These are phyloP conservation scores for Furcifer pardalis DNA, from an alignment of 2,797 vertebrate genomes.

Conservation along the genomic window DNA sequence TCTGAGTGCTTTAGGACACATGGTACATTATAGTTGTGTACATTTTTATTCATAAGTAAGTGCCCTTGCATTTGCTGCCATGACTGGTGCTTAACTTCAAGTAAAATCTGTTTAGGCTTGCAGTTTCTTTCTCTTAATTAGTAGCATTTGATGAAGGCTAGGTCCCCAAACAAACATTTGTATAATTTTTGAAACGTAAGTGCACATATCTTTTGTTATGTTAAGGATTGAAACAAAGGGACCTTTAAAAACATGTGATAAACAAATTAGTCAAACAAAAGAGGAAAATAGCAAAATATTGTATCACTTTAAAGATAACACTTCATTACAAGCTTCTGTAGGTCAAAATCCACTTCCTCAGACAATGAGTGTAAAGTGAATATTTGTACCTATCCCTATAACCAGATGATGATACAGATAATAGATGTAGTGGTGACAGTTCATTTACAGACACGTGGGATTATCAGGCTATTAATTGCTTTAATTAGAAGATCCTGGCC, in stretches of 20 bases:
- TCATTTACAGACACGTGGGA: too few species aligned
- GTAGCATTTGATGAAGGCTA: not conserved
- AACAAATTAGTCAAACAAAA: not conserved
- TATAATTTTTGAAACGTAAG: not conserved
- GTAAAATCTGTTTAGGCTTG: not conserved
- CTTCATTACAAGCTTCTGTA: too few species aligned
- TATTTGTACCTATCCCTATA: too few species aligned
- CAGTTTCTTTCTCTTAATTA: not conserved
- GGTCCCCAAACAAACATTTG: not conserved
- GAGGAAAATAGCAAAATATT: too few species aligned
- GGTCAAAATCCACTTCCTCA: too few species aligned
- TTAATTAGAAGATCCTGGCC: too few species aligned
- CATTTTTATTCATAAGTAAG: not conserved
- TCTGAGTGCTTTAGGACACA: not conserved
- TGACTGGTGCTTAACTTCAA: not conserved
- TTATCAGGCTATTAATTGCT: too few species aligned
- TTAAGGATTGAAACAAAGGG: not conserved
- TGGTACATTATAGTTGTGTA: not conserved
- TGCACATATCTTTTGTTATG: not conserved
- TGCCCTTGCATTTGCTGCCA: not conserved
- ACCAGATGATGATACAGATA: too few species aligned
- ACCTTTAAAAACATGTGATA: not conserved
- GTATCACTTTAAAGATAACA: too few species aligned
- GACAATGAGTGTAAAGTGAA: too few species aligned
- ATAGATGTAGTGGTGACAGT: too few species aligned